These are phyloP conservation scores for Epirrhoe alternata DNA, from an alignment of 2,888 invertebrate genomes.

Conservation along the genomic window DNA sequence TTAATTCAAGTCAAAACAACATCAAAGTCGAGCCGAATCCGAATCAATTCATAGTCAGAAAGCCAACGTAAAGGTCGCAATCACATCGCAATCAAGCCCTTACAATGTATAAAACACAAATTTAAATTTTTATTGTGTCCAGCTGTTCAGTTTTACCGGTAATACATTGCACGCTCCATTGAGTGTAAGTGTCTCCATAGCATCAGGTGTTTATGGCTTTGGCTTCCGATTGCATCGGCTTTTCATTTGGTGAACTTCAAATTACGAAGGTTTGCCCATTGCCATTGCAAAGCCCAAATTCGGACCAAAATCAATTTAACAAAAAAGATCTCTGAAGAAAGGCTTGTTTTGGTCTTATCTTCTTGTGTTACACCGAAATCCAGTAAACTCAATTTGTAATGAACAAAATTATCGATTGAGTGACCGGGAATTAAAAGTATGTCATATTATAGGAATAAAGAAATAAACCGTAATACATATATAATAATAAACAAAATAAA, in stretches of 20 bases:
- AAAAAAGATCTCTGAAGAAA: too few relatives aligned
- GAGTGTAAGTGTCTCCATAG: constrained; percentile 18
- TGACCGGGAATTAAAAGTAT: too few relatives aligned
- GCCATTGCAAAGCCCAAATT: neutral
- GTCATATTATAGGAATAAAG: too few relatives aligned
- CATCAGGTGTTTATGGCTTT: constrained; percentile 27
- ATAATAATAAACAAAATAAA: too few relatives aligned
- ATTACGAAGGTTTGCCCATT: neutral
- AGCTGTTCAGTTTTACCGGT: constrained; percentile 12
- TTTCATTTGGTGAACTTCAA: constrained; percentile 7
- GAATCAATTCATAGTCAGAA: too few relatives aligned
- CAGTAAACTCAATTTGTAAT: too few relatives aligned
- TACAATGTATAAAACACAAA: constrained; percentile 2
- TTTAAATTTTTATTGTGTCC: constrained; percentile 12
- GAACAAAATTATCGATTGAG: too few relatives aligned
- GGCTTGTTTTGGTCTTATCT: too few relatives aligned
- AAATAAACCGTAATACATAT: too few relatives aligned
- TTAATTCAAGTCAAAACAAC: too few relatives aligned
- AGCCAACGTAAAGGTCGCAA: neutral
- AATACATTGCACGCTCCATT: constrained; percentile 6
- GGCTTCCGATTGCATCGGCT: constrained; percentile 11
- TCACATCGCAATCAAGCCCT: neutral
- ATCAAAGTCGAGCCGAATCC: too few relatives aligned
- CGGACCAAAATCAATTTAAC: neutral
- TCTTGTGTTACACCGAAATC: too few relatives aligned